Base-by-base conservation (phyloP, 2,797 vertebrate genomes). In the Schizopygopsis malacanthus region DNA sequence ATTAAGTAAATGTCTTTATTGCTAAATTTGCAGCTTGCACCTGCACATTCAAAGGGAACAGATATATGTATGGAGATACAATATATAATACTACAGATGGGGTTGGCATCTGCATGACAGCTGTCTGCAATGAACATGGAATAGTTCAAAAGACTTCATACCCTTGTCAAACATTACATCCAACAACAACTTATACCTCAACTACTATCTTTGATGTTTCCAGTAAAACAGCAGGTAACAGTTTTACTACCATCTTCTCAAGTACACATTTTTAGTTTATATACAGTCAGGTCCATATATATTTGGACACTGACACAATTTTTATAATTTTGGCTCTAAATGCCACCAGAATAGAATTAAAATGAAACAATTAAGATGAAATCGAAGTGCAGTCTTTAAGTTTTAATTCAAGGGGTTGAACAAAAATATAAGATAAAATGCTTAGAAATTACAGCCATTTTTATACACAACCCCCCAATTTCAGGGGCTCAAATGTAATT, bases 41-140 rank as follows among this genome's bases (percentile, higher is more conserved):
- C 80, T 98, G 97, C 85, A 88, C 70, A 87, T 98, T 97, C 3
- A 86, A 92, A 0, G 95, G 95, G 2, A 92, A 83, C 33, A 93
- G 12, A 52, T 96, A 96, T 89, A 87, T 52, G 0, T 90, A 92
- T 0, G 91, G 93, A 0, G 92, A 92, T 0, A 88, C 92, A 59
- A 92, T 98, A 86, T 98, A 98, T 89, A 90, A 95, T 87, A 98
- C 96, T 0, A 95, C 95, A 0, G 96, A 98, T 13, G 96, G 97
- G 28, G 92, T 87, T 2, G 96, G 96, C 7, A 94, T 94, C 61
- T 98, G 97, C 82, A 94, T 97, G 52, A 92, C 86, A 0, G 97
- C 96, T 73, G 89, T 25, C 50, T 98, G 97, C 82, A 92, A 92
- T 12, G 81, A 87, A 47, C 95, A 96, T 2, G 96, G 97, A 77